Base-by-base conservation (phyloP, 1,140 invertebrate species). In the Eufriesea mexicana region DNA sequence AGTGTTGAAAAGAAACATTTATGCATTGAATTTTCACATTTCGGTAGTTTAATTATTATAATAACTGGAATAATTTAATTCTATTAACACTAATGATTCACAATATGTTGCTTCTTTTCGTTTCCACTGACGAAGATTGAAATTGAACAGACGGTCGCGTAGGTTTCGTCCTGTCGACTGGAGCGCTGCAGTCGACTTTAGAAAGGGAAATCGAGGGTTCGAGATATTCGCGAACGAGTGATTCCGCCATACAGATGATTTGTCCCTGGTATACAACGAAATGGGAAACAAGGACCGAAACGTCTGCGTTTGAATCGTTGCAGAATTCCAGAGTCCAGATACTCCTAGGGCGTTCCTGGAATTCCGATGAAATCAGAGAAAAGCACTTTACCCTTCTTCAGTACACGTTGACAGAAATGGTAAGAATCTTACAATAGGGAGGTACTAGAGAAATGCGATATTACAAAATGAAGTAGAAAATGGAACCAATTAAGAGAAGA, bases 151-250 rank as follows among this genome's bases (percentile, higher is more conserved):
- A 4, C 4, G 47, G 51, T 25, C 47, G 45, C 47, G 47, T 71
- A 51, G 25, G 68, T 71, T 71, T 71, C 47, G 16, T 25, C 16
- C 10, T n/a, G n/a, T n/a, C n/a, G 16, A 12, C 6, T 25, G 9
- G 18, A 70, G 8, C n/a, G 16, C n/a, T n/a, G n/a, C 67, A 45
- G 9, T 70, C n/a, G 18, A 20, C 9, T 71, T 71, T 71, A 71
- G 68, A 71, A 71, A 71, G 68, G 47, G n/a, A 71, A 47, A 71
- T 71, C 68, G 16, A 28, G 16, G n/a, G 18, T 20, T 20, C 47
- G 68, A 71, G 47, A 71, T 71, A 71, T 51, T 71, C 47, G 47
- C 47, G 68, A 71, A 71, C 20, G 68, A 51, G 68, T 28, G 47
- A 71, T 71, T 51, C 51, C 20, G 47, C 9, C 51, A n/a, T 47